A percentile compares a stretch with the other conserved stretches of the same genome.
These are phyloP conservation scores for Enteromius treurensis DNA, from an alignment of 2,797 vertebrate genomes.

Conservation along the genomic window DNA sequence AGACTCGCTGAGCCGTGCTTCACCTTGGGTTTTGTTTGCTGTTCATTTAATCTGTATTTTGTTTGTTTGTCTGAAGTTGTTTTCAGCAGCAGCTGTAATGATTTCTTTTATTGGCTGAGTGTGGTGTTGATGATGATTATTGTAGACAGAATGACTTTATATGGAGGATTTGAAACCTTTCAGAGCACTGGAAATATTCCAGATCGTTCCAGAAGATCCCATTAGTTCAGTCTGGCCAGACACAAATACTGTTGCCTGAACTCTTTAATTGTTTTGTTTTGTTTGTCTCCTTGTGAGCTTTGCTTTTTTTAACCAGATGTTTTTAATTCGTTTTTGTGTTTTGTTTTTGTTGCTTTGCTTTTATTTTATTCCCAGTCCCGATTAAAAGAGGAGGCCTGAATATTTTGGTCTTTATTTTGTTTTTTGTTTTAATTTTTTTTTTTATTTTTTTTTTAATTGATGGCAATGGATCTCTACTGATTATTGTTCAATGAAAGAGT, in stretches of 20 bases:
- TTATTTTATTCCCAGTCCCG: not conserved
- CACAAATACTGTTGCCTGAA: not conserved
- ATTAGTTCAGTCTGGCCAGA: not conserved
- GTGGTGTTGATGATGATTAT: not conserved
- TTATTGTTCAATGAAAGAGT: conserved; percentile 79
- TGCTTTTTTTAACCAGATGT: not conserved
- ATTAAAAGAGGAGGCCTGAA: not conserved
- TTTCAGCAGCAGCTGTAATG: not conserved
- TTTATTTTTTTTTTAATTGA: conserved; percentile 59
- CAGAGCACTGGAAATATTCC: not conserved
- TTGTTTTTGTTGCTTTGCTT: not conserved
- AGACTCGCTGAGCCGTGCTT: not conserved
- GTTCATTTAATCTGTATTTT: not conserved
- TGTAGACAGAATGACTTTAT: not conserved
- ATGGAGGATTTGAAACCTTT: not conserved
- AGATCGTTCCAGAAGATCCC: not conserved
- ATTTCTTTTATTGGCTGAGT: not conserved
- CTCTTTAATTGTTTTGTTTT: not conserved
- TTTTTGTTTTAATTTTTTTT: conserved; percentile 52
- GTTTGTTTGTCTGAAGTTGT: not conserved
- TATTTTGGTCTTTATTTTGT: conserved; percentile 33
- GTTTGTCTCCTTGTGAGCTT: not conserved
- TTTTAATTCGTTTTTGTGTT: not conserved
- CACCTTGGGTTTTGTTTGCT: not conserved
- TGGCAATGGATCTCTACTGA: conserved; percentile 75